Evolutionary conservation across 1,140 invertebrate species (phyloP), one percentile per base, ranked within the genome.

Genomic region (Nasonia vitripennis): DNA sequence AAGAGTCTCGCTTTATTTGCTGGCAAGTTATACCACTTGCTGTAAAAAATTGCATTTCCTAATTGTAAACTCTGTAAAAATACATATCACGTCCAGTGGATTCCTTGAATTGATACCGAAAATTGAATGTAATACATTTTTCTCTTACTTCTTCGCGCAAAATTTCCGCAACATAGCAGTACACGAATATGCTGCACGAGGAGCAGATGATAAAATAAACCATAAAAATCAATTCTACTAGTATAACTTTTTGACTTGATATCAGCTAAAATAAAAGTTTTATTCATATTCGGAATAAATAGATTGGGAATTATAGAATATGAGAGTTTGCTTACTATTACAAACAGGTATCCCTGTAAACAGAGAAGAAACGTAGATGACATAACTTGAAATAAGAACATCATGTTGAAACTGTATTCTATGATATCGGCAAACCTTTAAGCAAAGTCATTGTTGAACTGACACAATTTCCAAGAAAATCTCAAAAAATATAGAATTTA

Each of bases 361-460:
- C 93, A 94, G 12, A 94, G 93, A 51, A 94, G 93, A 45, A 94
- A 88, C 11, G 92, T 89, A 0, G 93, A 94, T 0, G 94, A 90
- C 11, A 88, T 89, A 78, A 94, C 92, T 87, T 94, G 93, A 7
- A 88, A 87, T 75, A 94, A 91, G 37, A 90, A 92, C 0, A 92
- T 91, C 51, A 89, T 88, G 0, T 91, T 91, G 87, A 94, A 94
- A 85, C 91, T 92, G 0, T 67, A n/a, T 88, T 94, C 92, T 48
- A 94, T 88, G 37, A 90, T 87, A 0, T 51, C 78, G 0, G 89
- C 88, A 0, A 92, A 87, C 10, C 89, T 82, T 62, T 78, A 27
- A 67, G 10, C 2, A 5, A 20, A 48, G 34, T 55, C 20, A 23
- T 62, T 62, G 14, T 62, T 73, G 37, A 82, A 12, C 1, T 17